Base-by-base conservation (phyloP, 2,113 vertebrate genomes). In the Etia nguti region DNA sequence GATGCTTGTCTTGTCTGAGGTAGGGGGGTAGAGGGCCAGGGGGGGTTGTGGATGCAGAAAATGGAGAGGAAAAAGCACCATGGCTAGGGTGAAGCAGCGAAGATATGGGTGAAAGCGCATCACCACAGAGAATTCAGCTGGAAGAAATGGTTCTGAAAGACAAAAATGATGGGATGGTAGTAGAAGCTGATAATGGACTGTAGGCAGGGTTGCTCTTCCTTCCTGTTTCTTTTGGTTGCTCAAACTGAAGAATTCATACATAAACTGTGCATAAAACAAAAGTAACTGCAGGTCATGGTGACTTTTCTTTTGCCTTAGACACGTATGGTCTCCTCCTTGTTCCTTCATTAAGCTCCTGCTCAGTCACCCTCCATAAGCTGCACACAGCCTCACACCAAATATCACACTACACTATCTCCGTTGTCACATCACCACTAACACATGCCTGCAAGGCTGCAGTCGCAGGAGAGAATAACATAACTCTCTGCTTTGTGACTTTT, bases 141-240 rank as follows among this genome's bases (percentile, higher is more conserved):
- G 79, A 88, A 90, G 88, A 90, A 92, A 90, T 92, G 79, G 50
- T 52, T 65, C 83, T 89, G 75, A 90, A 90, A 91, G 86, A 86
- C 83, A 62, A 68, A 81, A 85, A 73, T 85, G 90, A 92, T 84
- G 88, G 89, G 70, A 81, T 75, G 80, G 88, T 89, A 88, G 91
- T 90, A 62, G 85, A 88, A 88, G 77, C 86, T 86, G 87, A 84
- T 92, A 93, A 93, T 93, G 82, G 89, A 86, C 79, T 85, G 79
- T 80, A 59, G 82, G 34, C 73, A 82, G 68, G 12, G 68, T 52
- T 57, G 57, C 83, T 62, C 48, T 24, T n/a, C 84, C 26, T 50
- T 82, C 62, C 83, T 31, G 20, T 80, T 85, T 83, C 43, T 62
- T 46, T 38, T 48, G 79, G 41, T 81, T 83, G 18, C 52, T 85